phyloP scores from a whole-genome alignment of 2,797 vertebrate genomes.

The Ciconia nigra region DNA sequence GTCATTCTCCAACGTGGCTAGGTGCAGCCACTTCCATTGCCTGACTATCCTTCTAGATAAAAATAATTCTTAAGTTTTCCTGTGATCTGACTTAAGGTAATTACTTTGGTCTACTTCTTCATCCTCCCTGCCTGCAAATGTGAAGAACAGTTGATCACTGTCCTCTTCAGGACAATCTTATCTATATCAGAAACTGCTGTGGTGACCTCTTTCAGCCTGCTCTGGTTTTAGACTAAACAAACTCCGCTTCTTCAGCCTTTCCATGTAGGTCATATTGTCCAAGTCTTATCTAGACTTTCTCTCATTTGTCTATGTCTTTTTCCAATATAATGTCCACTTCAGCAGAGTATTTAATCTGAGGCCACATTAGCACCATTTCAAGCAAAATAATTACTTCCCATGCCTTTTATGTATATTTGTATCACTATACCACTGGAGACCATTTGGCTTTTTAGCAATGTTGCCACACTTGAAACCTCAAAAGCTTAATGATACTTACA shows the following conservation, averaged over 20 bases:
- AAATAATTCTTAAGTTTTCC: neutral
- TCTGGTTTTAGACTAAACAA: neutral
- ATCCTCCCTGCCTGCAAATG: neutral
- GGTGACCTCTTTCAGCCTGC: neutral
- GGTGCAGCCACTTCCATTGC: neutral
- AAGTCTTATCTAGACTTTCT: neutral
- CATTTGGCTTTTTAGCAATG: neutral
- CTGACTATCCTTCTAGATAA: neutral
- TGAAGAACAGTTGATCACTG: neutral
- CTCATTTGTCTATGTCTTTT: neutral
- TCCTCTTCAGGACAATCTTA: neutral
- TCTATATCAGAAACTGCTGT: neutral
- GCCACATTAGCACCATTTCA: neutral
- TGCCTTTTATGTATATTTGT: neutral
- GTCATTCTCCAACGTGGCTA: neutral
- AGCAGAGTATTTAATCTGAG: neutral
- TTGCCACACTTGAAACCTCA: neutral
- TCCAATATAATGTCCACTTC: neutral
- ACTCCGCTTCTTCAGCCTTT: neutral
- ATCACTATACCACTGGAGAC: neutral
- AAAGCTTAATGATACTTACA: constrained; percentile 83
- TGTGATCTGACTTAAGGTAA: neutral
- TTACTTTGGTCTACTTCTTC: neutral
- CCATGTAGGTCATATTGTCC: neutral
- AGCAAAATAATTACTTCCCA: neutral